Conservation (phyloP, 2,797 vertebrate genomes). For the Bovichtus variegatus region DNA sequence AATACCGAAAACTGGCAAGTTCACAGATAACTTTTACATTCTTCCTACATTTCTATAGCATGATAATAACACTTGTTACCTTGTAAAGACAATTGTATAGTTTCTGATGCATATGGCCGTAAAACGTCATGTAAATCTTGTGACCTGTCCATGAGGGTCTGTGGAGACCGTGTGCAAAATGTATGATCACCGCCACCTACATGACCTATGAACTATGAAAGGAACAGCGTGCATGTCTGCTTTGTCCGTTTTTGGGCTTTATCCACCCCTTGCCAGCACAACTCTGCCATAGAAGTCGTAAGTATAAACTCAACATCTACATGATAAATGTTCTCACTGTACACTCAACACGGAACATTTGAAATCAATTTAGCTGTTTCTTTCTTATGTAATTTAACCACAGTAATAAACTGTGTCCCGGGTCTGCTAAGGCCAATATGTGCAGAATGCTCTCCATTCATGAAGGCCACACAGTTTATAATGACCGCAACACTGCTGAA, state of each 20-base stretch:
- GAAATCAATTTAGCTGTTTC: not conserved
- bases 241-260: not conserved
- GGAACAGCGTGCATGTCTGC: not conserved
- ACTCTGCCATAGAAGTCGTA: not conserved
- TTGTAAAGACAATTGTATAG: not conserved
- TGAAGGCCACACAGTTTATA: constrained; percentile 9
- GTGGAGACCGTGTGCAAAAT: not conserved
- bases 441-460: constrained; percentile 33
- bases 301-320: not conserved
- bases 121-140: not conserved
- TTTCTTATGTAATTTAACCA: constrained; percentile 10
- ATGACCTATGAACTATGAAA: not conserved
- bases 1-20: not conserved
- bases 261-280: not conserved
- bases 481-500: constrained; percentile 7
- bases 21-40: not conserved
- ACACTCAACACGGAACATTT: not conserved
- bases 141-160: not conserved
- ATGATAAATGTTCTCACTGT: not conserved
- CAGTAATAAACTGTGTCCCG: constrained; percentile 5
- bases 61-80: not conserved
- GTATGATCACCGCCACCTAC: not conserved
- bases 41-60: not conserved
- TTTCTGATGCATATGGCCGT: not conserved
- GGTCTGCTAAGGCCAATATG: not conserved